Percentiles rank a stretch among this genome's conserved stretches.
These are phyloP conservation scores for Limnothrissa miodon DNA, from an alignment of 2,113 vertebrate species.

Conservation along the genomic window DNA sequence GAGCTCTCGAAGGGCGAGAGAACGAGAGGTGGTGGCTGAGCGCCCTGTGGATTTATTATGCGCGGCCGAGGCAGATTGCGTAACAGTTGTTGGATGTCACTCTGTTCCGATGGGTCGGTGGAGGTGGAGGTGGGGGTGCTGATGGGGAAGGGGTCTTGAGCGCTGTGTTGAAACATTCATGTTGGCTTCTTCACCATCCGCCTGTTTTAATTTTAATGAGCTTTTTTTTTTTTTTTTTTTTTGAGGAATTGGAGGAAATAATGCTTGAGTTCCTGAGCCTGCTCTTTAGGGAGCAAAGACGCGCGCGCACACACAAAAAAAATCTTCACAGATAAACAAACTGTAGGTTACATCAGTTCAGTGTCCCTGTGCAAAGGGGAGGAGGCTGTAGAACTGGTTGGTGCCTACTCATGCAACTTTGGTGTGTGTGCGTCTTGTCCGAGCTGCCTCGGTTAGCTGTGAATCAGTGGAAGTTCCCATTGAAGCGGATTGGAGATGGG, in stretches of 20 bases:
- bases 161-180: constrained; percentile 59
- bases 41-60: background rate
- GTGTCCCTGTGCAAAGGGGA: constrained; percentile 14
- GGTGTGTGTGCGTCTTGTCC: background rate
- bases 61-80: constrained; percentile 45
- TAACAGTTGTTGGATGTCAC: constrained; percentile 59
- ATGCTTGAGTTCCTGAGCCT: constrained; percentile 40
- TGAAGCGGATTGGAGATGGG: background rate
- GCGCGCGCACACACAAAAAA: background rate
- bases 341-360: constrained; percentile 37
- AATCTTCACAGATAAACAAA: constrained; percentile 15
- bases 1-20: background rate
- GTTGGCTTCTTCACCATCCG: constrained; percentile 33
- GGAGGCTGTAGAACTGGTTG: background rate
- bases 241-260: background rate
- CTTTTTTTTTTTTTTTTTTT: constrained; percentile 50
- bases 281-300: background rate
- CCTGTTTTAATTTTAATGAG: constrained; percentile 53
- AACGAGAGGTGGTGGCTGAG: background rate
- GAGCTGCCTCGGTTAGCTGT: background rate
- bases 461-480: constrained; percentile 3
- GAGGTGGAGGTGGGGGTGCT: background rate
- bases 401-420: background rate
- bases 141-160: background rate
- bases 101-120: constrained; percentile 43